Conservation (phyloP, 2,113 vertebrate genomes). For the Callospermophilus lateralis region DNA sequence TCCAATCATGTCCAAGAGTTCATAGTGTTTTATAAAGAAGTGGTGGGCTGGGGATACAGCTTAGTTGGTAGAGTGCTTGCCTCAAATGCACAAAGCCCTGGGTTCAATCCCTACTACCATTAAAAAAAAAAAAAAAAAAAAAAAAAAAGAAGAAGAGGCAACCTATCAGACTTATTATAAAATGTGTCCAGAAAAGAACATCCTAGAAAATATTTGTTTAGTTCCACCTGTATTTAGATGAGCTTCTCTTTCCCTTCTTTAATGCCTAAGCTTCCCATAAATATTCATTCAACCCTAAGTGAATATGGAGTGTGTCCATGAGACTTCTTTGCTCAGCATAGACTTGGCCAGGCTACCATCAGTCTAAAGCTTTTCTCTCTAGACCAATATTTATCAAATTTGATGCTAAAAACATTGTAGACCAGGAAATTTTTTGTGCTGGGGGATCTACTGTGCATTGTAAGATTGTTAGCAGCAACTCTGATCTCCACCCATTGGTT, state of each 20-base stretch:
- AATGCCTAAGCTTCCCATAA: neutral
- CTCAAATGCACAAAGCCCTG: no score
- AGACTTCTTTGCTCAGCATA: neutral
- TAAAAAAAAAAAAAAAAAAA: no score
- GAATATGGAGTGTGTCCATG: neutral
- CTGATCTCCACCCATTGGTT: neutral
- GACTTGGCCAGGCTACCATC: neutral
- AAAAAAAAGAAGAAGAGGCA: neutral
- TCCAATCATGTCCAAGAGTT: neutral
- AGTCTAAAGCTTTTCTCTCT: neutral
- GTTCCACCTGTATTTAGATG: neutral
- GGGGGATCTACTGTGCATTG: no score
- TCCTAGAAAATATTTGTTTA: neutral
- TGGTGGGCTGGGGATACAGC: no score
- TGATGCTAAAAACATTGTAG: neutral
- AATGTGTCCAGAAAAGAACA: neutral
- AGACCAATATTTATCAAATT: neutral
- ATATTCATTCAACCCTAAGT: neutral
- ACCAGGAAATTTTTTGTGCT: neutral
- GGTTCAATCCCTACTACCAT: no score
- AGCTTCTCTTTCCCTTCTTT: neutral
- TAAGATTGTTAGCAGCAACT: neutral
- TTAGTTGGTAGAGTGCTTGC: no score
- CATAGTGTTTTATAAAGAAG: neutral
- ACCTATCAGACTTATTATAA: neutral